Evolutionary conservation across 2,797 vertebrate species (phyloP), one percentile per base, ranked within the genome.

Genomic region (Sternarchorhynchus goeldii): DNA sequence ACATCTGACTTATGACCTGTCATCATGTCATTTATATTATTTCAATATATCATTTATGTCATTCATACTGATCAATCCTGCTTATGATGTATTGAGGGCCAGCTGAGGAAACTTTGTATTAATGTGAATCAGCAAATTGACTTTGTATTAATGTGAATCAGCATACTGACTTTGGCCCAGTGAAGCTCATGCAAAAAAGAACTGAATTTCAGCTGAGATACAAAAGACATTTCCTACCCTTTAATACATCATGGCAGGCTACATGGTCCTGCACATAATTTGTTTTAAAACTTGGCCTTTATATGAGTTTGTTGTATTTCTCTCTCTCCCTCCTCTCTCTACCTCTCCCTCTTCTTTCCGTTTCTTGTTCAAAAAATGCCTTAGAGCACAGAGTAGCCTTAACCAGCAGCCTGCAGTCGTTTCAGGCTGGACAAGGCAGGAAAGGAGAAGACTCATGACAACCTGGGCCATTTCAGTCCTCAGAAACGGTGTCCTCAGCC

Each of bases 371-470:
- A 80, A 90, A 90, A 91, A 92, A 94, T 93, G 77, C 92, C 93
- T 93, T 90, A 88, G 83, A 92, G 86, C 91, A 82, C 86, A 90
- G 88, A 65, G 88, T 93, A 94, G 93, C 93, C 93, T 94, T 94
- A 94, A 93, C 89, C 85, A 67, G 91, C 77, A 90, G 93, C 93
- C 91, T 88, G 85, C 81, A 77, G 82, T 95, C 88, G 92, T 96
- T 96, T 91, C 90, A 92, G 92, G 74, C 87, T 86, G 86, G 10
- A 56, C 71, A 69, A 81, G 45, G 41, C 45, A 60, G 64, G 5
- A 45, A 62, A 45, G 41, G 39, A 91, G 90, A 95, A 96, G 96
- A 95, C 97, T 96, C 96, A 92, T 91, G 92, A 94, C 95, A 94
- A 89, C 95, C 92, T 90, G 91, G 93, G 89, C 91, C 91, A 88